phyloP scores from a whole-genome alignment of 2,797 vertebrate species.

The Urocyon cinereoargenteus region DNA sequence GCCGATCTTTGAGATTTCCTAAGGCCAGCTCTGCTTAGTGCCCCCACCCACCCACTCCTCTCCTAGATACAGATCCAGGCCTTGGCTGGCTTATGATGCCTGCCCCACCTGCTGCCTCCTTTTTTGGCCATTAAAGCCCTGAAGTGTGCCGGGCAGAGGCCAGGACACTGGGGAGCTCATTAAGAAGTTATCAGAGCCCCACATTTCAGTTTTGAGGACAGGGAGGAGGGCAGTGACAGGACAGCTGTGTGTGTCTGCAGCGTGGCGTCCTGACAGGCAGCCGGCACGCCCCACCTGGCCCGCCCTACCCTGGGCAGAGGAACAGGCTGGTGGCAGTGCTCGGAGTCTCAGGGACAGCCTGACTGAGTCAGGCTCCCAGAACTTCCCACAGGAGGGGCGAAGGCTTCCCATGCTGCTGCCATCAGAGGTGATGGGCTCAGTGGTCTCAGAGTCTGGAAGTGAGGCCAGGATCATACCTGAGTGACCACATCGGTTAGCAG shows the following conservation, averaged over 20 bases:
- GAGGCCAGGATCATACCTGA: accelerated
- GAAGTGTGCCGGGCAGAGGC: not conserved
- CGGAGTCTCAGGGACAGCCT: not conserved
- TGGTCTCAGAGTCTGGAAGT: not conserved
- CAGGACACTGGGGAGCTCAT: not conserved
- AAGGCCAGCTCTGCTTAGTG: not conserved
- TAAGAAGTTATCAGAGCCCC: not conserved
- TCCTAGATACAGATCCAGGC: not conserved
- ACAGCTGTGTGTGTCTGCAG: accelerated
- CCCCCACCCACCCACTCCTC: no score
- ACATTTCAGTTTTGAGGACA: not conserved
- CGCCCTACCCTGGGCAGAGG: accelerated
- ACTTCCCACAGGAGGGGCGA: not conserved
- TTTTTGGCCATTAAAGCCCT: not conserved
- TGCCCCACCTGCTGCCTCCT: not conserved
- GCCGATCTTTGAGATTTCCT: not conserved
- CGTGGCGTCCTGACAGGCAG: not conserved
- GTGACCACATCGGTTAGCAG: not conserved
- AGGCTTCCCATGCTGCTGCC: not conserved
- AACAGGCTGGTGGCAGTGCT: not conserved
- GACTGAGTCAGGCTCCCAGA: not conserved
- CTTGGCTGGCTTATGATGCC: not conserved
- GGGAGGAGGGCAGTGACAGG: not conserved
- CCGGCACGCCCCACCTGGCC: accelerated
- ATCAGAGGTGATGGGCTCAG: not conserved